Evolutionary conservation across 2,888 invertebrate genomes (phyloP).

Genomic region (Cetonia aurata): DNA sequence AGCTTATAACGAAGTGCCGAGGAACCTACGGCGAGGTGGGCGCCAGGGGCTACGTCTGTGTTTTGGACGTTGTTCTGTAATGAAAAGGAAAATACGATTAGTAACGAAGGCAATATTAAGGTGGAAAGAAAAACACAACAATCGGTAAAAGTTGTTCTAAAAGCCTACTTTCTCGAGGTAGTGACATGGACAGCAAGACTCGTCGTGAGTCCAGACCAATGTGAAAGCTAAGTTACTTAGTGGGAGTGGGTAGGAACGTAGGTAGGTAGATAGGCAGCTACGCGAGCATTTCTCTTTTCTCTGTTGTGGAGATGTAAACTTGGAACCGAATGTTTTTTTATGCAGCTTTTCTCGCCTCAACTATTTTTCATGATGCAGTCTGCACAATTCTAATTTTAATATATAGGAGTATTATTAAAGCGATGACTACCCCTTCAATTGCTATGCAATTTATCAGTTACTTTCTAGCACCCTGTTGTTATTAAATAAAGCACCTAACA

Average conservation of each 20-base stretch:
- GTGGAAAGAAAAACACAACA: conserved; percentile 48
- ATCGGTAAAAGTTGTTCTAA: conserved; percentile 65
- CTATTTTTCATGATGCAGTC: no score
- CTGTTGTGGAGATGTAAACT: conserved; percentile 13
- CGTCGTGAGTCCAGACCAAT: conserved; percentile 44
- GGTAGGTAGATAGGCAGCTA: conserved; percentile 35
- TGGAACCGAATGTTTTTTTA: not conserved
- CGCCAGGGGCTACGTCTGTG: conserved; percentile 54
- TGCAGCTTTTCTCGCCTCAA: no score
- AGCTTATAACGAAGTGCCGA: conserved; percentile 63
- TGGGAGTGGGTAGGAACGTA: conserved; percentile 48
- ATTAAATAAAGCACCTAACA: no score
- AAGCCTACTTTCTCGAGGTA: conserved; percentile 64
- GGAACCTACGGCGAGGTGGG: conserved; percentile 58
- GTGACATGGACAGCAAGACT: conserved; percentile 41
- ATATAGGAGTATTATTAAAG: no score
- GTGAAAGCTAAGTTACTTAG: conserved; percentile 44
- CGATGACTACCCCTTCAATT: no score
- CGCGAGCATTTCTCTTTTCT: conserved; percentile 49
- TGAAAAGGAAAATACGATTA: conserved; percentile 47
- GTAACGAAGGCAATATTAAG: conserved; percentile 35
- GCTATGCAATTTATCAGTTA: no score
- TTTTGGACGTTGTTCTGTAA: conserved; percentile 57
- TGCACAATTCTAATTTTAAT: no score
- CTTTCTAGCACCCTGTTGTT: no score